phyloP scores from a whole-genome alignment of 2,113 vertebrate genomes.

The Atlantisia rogersi region DNA sequence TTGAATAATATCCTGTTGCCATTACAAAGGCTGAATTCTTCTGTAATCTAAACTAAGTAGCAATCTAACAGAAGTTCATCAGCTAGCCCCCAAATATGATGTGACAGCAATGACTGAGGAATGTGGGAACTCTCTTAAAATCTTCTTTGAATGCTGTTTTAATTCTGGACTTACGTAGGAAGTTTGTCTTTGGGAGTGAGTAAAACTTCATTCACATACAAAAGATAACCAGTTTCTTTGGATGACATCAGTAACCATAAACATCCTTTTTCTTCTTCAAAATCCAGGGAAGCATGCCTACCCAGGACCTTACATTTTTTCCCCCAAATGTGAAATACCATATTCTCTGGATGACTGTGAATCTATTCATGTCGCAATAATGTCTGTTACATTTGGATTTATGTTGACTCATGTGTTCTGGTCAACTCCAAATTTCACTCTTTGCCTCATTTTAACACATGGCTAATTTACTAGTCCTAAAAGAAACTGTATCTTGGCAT shows the following conservation, averaged over 20 bases:
- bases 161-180: neutral
- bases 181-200: neutral
- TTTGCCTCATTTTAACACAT: neutral
- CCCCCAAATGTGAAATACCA: neutral
- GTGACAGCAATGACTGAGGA: neutral
- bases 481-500: neutral
- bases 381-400: neutral
- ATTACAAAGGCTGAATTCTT: neutral
- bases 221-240: neutral
- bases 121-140: neutral
- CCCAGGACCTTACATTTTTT: neutral
- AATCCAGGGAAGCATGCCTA: neutral
- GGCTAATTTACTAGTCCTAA: neutral
- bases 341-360: neutral
- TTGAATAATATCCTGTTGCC: neutral
- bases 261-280: neutral
- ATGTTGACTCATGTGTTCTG: neutral
- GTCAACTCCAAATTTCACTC: neutral
- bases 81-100: neutral
- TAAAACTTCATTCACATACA: neutral
- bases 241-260: neutral
- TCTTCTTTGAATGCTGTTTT: neutral
- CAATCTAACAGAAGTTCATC: neutral
- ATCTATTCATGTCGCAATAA: neutral
- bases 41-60: neutral